Evolutionary conservation across 2,888 invertebrate species (phyloP), one percentile per base, ranked within the genome.

Genomic region (Spicauda simplicius): DNA sequence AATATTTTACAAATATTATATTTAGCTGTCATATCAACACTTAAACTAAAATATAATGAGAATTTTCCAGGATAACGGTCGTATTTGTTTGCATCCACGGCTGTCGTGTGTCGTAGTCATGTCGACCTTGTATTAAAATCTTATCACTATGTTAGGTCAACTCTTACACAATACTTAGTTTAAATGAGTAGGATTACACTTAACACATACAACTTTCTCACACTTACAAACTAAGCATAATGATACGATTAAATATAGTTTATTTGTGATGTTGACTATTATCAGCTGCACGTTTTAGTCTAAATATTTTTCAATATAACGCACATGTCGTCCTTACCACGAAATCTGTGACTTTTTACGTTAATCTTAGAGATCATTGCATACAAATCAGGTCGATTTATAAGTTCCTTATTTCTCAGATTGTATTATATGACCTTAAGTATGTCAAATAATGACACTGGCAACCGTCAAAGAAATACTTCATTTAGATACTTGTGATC

Each of bases 111-210:
- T 7, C 45, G 45, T 14, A 14, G 45, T 45, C 45, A 14, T n/a
- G 14, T 33, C 1, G 33, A 45, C 12, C n/a, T 48, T 16, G 48
- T 8, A 48, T n/a, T 48, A 6, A 48, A 48, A 16, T 48, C 48
- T 48, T 48, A 48, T n/a, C 16, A 48, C 48, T 48, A 48, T 16
- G 16, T 54, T 54, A 54, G 54, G 30, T 54, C 25, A 25, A 30
- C 14, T 16, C 54, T 25, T 25, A 54, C 25, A n/a, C 12, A 7
- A 25, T 25, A 54, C 30, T 25, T 48, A 48, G 54, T 10, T 30
- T 55, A 33, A 33, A 19, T 56, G 56, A 56, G 56, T 56, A 18
- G 11, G 16, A 37, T 37, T 56, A 56, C 12, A 37, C 18, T 56
- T 56, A 30, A 19, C 37, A 58, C 19, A 19, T 57, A 56, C 25